phyloP scores from a whole-genome alignment of 2,888 invertebrate genomes.

The Cosmia trapezina region DNA sequence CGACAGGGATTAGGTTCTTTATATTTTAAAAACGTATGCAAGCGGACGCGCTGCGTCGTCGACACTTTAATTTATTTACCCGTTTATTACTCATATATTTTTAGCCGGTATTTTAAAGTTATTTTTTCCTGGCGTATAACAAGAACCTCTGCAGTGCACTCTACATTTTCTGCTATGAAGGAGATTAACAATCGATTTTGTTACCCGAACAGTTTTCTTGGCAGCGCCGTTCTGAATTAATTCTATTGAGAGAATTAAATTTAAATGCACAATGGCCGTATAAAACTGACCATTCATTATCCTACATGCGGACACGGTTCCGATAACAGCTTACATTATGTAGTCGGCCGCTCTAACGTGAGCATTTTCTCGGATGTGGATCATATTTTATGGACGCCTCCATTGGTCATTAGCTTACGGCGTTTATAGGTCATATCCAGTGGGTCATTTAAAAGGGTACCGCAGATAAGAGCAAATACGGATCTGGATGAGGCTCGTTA shows the following conservation, averaged over 20 bases:
- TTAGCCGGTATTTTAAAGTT: conserved; percentile 17
- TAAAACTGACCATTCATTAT: conserved; percentile 72
- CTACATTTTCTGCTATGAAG: conserved; percentile 12
- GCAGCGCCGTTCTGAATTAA: conserved; percentile 38
- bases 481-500: conserved; percentile 37
- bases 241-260: conserved; percentile 64
- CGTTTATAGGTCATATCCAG: conserved; percentile 63
- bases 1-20: conserved; percentile 37
- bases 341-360: conserved; percentile 62
- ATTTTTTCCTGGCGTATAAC: neutral
- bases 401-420: conserved; percentile 68
- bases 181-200: conserved; percentile 46
- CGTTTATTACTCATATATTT: conserved; percentile 23
- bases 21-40: conserved; percentile 45
- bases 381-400: conserved; percentile 66
- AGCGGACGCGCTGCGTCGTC: conserved; percentile 15
- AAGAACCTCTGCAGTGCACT: conserved; percentile 31
- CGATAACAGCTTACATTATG: conserved; percentile 74
- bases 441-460: conserved; percentile 58
- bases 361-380: conserved; percentile 62
- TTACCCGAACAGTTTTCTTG: conserved; percentile 44
- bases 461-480: conserved; percentile 45
- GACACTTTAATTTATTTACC: conserved; percentile 30
- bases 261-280: conserved; percentile 68
- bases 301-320: conserved; percentile 62